phyloP scores from a whole-genome alignment of 2,888 invertebrate genomes.

The Griposia aprilina region DNA sequence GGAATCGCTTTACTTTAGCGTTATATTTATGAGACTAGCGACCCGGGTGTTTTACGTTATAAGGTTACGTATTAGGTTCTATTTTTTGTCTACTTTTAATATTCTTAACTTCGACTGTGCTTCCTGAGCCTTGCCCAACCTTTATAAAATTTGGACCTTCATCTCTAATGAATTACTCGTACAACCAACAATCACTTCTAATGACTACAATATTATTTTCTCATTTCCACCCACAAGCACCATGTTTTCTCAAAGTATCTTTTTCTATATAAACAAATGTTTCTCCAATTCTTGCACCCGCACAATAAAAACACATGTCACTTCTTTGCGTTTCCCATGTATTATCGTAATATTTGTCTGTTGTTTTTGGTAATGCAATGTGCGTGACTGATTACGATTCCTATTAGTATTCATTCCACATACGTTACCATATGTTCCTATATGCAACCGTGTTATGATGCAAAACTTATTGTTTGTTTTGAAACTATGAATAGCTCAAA shows the following conservation, averaged over 20 bases:
- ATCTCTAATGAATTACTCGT: neutral
- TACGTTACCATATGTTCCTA: slow-evolving; percentile 1
- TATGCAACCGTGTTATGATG: slow-evolving; percentile 1
- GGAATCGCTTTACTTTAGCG: neutral
- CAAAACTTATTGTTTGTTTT: slow-evolving; percentile 16
- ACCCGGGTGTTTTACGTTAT: neutral
- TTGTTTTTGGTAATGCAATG: slow-evolving; percentile 33
- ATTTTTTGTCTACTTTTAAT: neutral
- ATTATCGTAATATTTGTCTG: slow-evolving; percentile 35
- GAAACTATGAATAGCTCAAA: neutral
- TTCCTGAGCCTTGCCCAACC: neutral
- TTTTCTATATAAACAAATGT: neutral
- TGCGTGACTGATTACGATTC: slow-evolving; percentile 31
- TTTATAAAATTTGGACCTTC: no score
- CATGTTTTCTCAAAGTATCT: neutral
- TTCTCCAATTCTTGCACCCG: neutral
- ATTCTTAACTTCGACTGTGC: neutral
- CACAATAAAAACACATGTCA: slow-evolving; percentile 2
- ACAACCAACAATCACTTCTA: neutral
- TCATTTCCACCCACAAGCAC: neutral
- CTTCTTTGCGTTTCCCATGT: neutral
- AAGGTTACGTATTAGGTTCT: neutral
- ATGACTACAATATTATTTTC: neutral
- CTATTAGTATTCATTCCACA: slow-evolving; percentile 32
- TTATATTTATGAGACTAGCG: neutral